Evolutionary conservation across 2,113 vertebrate species (phyloP).

Genomic region (Saimiri boliviensis): DNA sequence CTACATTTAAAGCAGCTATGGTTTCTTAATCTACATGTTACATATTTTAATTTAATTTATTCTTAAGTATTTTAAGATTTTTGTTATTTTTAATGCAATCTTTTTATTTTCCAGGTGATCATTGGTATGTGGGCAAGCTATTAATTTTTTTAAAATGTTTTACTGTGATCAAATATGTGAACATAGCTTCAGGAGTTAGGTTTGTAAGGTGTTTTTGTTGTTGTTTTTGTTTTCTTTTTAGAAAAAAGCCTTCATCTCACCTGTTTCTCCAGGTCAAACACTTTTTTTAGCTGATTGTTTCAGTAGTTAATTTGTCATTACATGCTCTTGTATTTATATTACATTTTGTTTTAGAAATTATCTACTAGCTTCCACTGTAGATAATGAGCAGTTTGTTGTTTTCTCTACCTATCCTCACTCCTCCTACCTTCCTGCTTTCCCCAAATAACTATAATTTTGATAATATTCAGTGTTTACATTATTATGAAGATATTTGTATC

Average conservation of each 20-base stretch:
- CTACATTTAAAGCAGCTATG: not conserved
- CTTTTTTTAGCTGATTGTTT: not conserved
- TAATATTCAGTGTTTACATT: not conserved
- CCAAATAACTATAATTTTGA: not conserved
- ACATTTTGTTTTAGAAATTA: not conserved
- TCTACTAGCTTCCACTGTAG: not conserved
- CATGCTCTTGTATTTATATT: not conserved
- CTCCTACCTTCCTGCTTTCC: not conserved
- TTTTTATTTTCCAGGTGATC: slow-evolving; percentile 19
- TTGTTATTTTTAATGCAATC: not conserved
- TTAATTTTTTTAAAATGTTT: not conserved
- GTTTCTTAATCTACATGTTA: not conserved
- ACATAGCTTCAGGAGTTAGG: not conserved
- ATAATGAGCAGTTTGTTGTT: not conserved
- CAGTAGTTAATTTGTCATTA: not conserved
- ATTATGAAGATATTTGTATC: not conserved
- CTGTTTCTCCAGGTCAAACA: not conserved
- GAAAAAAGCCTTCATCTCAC: not conserved
- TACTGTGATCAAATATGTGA: not conserved
- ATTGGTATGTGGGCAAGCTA: not conserved
- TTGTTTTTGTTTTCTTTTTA: not conserved
- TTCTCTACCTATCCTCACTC: not conserved
- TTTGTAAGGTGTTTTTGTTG: not conserved
- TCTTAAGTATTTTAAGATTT: not conserved
- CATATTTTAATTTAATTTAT: not conserved